Evolutionary conservation across 2,113 vertebrate species (phyloP).

Genomic region (Xyrauchen texanus): DNA sequence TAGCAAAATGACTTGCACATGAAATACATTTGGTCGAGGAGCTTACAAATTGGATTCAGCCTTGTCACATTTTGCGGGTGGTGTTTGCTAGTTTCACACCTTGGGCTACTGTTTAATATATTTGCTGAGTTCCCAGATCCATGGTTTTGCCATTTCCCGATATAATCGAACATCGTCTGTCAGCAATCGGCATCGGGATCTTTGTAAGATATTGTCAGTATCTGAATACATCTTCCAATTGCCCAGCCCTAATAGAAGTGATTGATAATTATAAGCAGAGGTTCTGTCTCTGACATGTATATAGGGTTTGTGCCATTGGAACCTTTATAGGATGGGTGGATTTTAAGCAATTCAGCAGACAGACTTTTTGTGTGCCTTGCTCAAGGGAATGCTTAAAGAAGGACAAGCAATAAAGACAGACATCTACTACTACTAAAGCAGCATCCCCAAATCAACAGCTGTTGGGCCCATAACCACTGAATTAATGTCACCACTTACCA

Average conservation of each 20-base stretch:
- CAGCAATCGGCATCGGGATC: too few relatives aligned
- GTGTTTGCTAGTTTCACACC: too few relatives aligned
- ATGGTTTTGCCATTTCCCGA: too few relatives aligned
- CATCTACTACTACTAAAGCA: neutral
- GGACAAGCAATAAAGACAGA: slow-evolving; percentile 20
- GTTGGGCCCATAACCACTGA: neutral
- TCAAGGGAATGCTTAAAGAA: slow-evolving; percentile 17
- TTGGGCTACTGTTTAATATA: too few relatives aligned
- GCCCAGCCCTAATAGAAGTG: neutral
- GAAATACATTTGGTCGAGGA: too few relatives aligned
- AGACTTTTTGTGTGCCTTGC: slow-evolving; percentile 18
- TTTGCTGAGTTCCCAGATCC: too few relatives aligned
- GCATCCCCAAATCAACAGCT: neutral
- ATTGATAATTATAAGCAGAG: slow-evolving; percentile 3
- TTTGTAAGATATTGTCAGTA: too few relatives aligned
- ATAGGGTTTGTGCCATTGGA: slow-evolving; percentile 12
- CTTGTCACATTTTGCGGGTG: too few relatives aligned
- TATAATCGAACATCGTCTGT: too few relatives aligned
- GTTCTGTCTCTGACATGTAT: slow-evolving; percentile 25
- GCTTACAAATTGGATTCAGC: too few relatives aligned
- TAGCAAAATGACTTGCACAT: too few relatives aligned
- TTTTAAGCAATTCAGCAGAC: slow-evolving; percentile 20
- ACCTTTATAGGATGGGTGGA: neutral
- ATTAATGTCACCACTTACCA: slow-evolving; percentile 3
- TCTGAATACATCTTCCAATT: too few relatives aligned